A percentile compares a stretch with the other conserved stretches of the same genome.
Conservation (phyloP, 2,113 vertebrate species). For the Misgurnus mizolepis region DNA sequence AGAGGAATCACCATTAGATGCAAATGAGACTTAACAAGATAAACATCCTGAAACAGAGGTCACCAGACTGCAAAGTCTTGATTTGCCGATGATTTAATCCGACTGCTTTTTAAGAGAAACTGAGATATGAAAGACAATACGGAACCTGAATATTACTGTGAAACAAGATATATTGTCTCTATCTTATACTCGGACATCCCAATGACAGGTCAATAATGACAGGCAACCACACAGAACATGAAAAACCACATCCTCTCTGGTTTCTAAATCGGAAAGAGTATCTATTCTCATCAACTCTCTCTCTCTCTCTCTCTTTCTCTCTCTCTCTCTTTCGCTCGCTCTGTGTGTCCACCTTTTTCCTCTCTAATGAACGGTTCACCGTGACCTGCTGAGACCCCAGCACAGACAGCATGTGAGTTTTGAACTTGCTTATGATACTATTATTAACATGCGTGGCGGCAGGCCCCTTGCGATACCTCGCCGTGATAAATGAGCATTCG, state of each 20-base stretch:
- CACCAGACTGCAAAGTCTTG: no score
- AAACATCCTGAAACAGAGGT: no score
- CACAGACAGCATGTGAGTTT: constrained; percentile 43
- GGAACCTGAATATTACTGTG: neutral
- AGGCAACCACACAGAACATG: constrained; percentile 39
- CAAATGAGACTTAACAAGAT: no score
- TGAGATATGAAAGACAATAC: no score
- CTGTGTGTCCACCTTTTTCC: constrained; percentile 33
- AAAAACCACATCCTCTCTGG: constrained; percentile 28
- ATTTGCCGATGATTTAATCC: no score
- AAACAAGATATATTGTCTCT: constrained; percentile 34
- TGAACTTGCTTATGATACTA: constrained; percentile 57
- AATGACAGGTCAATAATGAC: constrained; percentile 15
- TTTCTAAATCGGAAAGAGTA: constrained; percentile 26
- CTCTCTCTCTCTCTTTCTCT: neutral
- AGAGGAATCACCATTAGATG: no score
- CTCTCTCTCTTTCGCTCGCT: constrained; percentile 20
- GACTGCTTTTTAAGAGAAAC: no score
- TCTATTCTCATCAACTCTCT: constrained; percentile 9
- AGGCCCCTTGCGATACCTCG: constrained; percentile 35
- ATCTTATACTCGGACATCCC: neutral
- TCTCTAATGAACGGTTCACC: constrained; percentile 46
- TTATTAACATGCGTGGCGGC: constrained; percentile 51
- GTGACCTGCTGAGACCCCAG: constrained; percentile 29
- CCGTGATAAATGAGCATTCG: constrained; percentile 57